Conservation (phyloP, 2,888 invertebrate species). For the Microplitis manilae region DNA sequence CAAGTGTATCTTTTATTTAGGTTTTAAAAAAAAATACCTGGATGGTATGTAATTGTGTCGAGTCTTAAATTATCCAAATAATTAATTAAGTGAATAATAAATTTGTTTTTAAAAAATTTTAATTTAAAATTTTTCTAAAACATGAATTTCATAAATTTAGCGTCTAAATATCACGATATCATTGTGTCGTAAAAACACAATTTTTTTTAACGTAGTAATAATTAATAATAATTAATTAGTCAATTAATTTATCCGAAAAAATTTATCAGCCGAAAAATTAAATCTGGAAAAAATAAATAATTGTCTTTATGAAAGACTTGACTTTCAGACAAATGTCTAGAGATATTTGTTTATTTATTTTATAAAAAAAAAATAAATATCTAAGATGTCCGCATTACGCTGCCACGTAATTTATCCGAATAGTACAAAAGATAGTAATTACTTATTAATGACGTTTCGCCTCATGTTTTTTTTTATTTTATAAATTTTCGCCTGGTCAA, state of each 20-base stretch:
- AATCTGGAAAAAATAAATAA: slow-evolving; percentile 45
- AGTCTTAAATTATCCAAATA: slow-evolving; percentile 32
- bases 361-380: slow-evolving; percentile 44
- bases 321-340: slow-evolving; percentile 38
- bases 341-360: not conserved
- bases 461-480: slow-evolving; percentile 33
- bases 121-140: too few relatives aligned
- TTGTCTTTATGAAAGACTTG: slow-evolving; percentile 50
- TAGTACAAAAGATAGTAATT: too few relatives aligned
- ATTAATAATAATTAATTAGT: slow-evolving; percentile 43
- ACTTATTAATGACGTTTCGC: slow-evolving; percentile 42
- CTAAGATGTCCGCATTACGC: slow-evolving; percentile 42
- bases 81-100: slow-evolving; percentile 29
- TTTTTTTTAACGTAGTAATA: slow-evolving; percentile 47
- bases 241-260: slow-evolving; percentile 43
- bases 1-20: slow-evolving; percentile 58
- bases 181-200: slow-evolving; percentile 54
- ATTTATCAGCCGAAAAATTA: slow-evolving; percentile 41
- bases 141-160: slow-evolving; percentile 57
- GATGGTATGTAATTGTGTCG: slow-evolving; percentile 57
- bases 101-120: slow-evolving; percentile 7
- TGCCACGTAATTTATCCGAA: slow-evolving; percentile 40
- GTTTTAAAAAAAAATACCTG: slow-evolving; percentile 56
- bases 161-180: slow-evolving; percentile 68
- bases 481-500: not conserved